Conservation (phyloP, 2,797 vertebrate species). For the Mormyrops boulengeri region DNA sequence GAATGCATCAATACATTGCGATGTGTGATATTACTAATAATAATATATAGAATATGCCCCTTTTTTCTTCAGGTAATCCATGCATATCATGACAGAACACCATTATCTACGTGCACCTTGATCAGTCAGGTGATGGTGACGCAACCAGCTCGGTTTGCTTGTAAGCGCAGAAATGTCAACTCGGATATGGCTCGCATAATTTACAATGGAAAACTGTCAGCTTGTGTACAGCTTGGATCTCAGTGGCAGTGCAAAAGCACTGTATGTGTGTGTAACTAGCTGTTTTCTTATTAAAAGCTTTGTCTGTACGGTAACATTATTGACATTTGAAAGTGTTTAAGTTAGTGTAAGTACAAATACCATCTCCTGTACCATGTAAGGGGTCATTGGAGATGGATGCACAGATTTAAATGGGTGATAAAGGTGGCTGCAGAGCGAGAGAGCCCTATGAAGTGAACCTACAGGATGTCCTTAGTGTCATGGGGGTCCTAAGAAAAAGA, state of each 20-base stretch:
- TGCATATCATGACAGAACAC: neutral
- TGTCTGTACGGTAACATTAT: neutral
- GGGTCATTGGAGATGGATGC: neutral
- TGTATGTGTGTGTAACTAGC: slow-evolving; percentile 5
- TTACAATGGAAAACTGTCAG: neutral
- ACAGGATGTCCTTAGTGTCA: neutral
- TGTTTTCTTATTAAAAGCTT: neutral
- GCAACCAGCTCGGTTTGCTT: neutral
- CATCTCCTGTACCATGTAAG: neutral
- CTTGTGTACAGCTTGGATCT: neutral
- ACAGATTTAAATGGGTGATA: neutral
- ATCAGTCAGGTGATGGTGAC: neutral
- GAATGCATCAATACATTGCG: neutral
- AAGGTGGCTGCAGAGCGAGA: neutral
- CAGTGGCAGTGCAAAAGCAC: slow-evolving; percentile 17
- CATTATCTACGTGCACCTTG: neutral
- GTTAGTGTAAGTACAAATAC: neutral
- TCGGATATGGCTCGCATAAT: neutral
- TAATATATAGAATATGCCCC: neutral
- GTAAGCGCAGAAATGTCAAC: no score
- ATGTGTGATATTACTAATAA: neutral
- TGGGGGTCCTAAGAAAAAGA: neutral
- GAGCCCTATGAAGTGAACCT: neutral
- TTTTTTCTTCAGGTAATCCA: neutral
- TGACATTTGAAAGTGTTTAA: neutral